Conservation (phyloP, 2,797 vertebrate genomes). For the Liasis olivaceus region DNA sequence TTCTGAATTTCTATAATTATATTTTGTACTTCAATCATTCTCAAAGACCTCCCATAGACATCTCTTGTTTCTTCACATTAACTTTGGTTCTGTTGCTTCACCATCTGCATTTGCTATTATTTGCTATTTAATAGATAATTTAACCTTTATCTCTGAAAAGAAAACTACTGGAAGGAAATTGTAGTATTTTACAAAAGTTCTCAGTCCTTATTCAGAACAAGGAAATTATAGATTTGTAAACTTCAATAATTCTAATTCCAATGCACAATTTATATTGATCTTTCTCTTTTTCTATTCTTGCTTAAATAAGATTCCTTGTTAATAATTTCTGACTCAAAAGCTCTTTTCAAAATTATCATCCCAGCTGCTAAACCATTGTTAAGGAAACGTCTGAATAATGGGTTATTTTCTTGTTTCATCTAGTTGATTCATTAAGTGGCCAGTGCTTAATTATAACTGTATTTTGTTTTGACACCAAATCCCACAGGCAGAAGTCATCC, state of each 20-base stretch:
- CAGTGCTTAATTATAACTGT: neutral
- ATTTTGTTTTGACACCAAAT: neutral
- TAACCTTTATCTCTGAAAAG: neutral
- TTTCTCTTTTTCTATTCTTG: neutral
- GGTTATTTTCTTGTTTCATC: neutral
- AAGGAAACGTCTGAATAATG: neutral
- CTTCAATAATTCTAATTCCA: neutral
- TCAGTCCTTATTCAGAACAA: neutral
- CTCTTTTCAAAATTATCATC: neutral
- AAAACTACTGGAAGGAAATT: neutral
- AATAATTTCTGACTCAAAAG: slow-evolving; percentile 5
- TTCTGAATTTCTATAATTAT: neutral
- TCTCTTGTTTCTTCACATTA: neutral
- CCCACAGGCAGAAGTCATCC: neutral
- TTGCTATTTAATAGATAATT: neutral
- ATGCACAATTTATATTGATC: neutral
- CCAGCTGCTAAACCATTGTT: neutral
- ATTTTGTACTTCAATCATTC: neutral
- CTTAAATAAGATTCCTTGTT: neutral
- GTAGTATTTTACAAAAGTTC: neutral
- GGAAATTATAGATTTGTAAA: neutral
- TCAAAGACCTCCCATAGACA: neutral
- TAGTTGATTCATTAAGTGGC: neutral
- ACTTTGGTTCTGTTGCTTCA: neutral
- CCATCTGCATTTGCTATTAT: neutral